Percentiles rank a stretch among this genome's conserved stretches.
These are phyloP conservation scores for Mola mola DNA, from an alignment of 2,113 vertebrate genomes.

Conservation along the genomic window DNA sequence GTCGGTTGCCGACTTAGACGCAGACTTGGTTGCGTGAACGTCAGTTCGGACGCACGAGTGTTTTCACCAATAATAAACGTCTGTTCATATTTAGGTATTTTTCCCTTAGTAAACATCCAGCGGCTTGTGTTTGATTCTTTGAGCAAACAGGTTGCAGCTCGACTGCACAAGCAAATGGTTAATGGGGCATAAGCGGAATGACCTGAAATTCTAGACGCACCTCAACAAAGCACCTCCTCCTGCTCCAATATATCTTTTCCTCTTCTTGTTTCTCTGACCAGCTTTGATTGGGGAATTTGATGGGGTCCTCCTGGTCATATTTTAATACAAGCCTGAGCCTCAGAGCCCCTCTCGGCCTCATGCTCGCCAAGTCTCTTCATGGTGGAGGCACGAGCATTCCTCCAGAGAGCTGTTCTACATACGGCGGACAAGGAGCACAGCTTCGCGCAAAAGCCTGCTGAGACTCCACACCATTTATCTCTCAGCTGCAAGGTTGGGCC, in stretches of 20 bases:
- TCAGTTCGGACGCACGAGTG: too few species aligned
- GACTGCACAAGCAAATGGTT: constrained; percentile 37
- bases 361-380: constrained; percentile 41
- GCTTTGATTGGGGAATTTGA: constrained; percentile 46
- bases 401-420: constrained; percentile 78
- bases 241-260: too few species aligned
- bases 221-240: constrained; percentile 1
- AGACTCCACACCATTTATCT: constrained; percentile 77
- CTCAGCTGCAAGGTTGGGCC: constrained; percentile 75
- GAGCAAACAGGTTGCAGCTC: constrained; percentile 32
- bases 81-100: too few species aligned
- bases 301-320: constrained; percentile 58
- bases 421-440: constrained; percentile 68
- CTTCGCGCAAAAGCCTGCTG: constrained; percentile 68
- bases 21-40: too few species aligned
- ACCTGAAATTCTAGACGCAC: constrained; percentile 41
- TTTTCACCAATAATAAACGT: too few species aligned
- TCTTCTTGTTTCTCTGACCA: constrained; percentile 7
- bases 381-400: constrained; percentile 58
- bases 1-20: too few species aligned
- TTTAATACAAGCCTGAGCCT: constrained; percentile 56
- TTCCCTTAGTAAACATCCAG: constrained; percentile 1
- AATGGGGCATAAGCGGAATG: constrained; percentile 50
- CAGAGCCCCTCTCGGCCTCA: constrained; percentile 37
- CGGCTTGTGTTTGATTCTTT: constrained; percentile 10